Conservation (phyloP, 2,888 invertebrate genomes). For the Myathropa florea region DNA sequence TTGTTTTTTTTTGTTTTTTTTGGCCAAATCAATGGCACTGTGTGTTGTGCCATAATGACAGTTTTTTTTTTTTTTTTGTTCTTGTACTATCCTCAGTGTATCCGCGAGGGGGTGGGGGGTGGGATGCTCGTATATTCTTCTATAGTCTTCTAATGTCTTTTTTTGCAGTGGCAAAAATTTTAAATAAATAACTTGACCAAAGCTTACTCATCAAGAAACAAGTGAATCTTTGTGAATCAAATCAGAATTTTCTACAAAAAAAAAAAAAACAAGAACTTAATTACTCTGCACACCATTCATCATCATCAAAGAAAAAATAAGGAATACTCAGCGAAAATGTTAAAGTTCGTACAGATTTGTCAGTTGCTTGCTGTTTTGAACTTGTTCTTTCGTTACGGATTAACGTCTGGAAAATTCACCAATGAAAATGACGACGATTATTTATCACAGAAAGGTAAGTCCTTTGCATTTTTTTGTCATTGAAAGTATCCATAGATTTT, state of each 20-base stretch:
- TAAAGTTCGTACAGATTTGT: conserved; percentile 51
- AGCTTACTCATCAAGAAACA: neutral
- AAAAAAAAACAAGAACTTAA: neutral
- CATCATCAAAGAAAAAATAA: neutral
- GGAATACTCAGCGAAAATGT: conserved; percentile 45
- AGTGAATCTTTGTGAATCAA: neutral
- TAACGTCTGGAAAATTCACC: conserved; percentile 70
- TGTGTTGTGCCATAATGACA: neutral
- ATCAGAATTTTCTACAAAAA: neutral
- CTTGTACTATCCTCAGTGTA: too few relatives aligned
- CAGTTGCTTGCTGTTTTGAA: conserved; percentile 56
- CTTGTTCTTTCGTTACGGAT: conserved; percentile 60
- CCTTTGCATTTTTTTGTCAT: neutral
- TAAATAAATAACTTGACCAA: conserved; percentile 8
- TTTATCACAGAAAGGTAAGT: conserved; percentile 77
- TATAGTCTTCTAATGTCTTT: neutral
- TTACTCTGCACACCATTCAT: neutral
- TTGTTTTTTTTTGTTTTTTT: neutral
- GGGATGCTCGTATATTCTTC: neutral
- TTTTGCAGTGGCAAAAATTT: conserved; percentile 27
- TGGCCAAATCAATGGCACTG: too few relatives aligned
- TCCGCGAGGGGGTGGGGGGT: too few relatives aligned
- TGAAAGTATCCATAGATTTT: neutral
- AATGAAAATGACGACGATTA: conserved; percentile 79
- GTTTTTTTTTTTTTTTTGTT: neutral